Evolutionary conservation across 2,888 invertebrate species (phyloP).

Genomic region (Apocheima hispidaria): DNA sequence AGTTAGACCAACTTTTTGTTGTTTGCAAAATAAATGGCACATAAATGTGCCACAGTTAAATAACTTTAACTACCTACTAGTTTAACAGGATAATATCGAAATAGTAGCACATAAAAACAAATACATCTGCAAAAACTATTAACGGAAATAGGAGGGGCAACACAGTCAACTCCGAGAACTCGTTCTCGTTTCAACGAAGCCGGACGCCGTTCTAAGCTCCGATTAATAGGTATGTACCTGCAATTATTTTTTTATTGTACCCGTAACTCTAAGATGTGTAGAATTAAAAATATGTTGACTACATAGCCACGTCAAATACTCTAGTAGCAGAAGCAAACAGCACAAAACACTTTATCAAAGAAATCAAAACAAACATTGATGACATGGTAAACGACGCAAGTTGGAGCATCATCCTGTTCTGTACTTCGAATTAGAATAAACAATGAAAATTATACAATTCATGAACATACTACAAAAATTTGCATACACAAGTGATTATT

Average conservation of each 20-base stretch:
- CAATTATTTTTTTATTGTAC: conserved; percentile 3
- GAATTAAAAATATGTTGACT: neutral
- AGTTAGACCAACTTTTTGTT: too few relatives aligned
- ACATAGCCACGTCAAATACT: conserved; percentile 2
- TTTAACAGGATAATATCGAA: too few relatives aligned
- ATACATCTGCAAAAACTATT: conserved; percentile 43
- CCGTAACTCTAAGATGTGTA: neutral
- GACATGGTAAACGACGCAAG: conserved; percentile 77
- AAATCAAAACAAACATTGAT: conserved; percentile 85
- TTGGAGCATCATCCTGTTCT: conserved; percentile 38
- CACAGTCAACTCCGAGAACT: conserved; percentile 39
- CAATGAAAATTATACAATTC: neutral
- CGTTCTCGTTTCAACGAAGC: conserved; percentile 33
- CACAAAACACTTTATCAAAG: conserved; percentile 43
- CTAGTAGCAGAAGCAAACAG: conserved; percentile 39
- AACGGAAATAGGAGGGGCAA: conserved; percentile 56
- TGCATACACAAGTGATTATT: neutral
- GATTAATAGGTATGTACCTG: conserved; percentile 10
- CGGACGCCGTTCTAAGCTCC: conserved; percentile 22
- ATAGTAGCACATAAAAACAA: too few relatives aligned
- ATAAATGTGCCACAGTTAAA: too few relatives aligned
- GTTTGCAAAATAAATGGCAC: too few relatives aligned
- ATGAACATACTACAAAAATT: neutral
- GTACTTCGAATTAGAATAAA: neutral
- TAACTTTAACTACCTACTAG: too few relatives aligned